A percentile compares a stretch with the other conserved stretches of the same genome.
These are phyloP conservation scores for Sesia bembeciformis DNA, from an alignment of 2,888 invertebrate species.

Conservation along the genomic window DNA sequence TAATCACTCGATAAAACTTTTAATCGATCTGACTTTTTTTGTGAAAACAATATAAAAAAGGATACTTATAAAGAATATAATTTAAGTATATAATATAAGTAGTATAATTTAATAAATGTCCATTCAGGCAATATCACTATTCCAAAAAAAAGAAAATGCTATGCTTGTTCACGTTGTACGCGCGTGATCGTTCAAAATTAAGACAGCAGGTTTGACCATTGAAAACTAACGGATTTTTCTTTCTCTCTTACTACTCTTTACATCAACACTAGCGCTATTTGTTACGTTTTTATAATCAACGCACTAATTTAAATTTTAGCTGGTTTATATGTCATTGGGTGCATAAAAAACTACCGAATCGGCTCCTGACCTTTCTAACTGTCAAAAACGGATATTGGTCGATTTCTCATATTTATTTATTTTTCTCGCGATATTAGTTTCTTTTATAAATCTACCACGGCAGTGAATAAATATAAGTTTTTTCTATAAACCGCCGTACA, in stretches of 20 bases:
- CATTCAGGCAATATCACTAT: no score
- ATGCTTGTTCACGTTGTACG: background rate
- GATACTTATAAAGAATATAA: no score
- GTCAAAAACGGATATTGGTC: constrained; percentile 55
- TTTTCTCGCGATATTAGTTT: constrained; percentile 15
- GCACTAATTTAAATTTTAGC: constrained; percentile 7
- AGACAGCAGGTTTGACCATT: background rate
- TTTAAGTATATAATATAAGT: no score
- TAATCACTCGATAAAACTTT: no score
- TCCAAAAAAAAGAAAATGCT: no score
- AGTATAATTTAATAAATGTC: no score
- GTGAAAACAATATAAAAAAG: no score
- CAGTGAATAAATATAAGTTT: background rate
- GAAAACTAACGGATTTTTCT: constrained; percentile 2
- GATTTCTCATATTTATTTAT: constrained; percentile 24
- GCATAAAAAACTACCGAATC: constrained; percentile 26
- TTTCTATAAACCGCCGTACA: no score
- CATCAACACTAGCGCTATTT: constrained; percentile 2
- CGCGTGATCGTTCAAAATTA: background rate
- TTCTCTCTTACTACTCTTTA: background rate
- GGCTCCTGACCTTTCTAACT: constrained; percentile 59
- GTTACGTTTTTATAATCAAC: constrained; percentile 1
- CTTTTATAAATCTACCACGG: background rate
- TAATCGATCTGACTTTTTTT: no score
- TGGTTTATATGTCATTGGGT: constrained; percentile 9